phyloP scores from a whole-genome alignment of 2,888 invertebrate genomes.

The Folsomia manolachei region DNA sequence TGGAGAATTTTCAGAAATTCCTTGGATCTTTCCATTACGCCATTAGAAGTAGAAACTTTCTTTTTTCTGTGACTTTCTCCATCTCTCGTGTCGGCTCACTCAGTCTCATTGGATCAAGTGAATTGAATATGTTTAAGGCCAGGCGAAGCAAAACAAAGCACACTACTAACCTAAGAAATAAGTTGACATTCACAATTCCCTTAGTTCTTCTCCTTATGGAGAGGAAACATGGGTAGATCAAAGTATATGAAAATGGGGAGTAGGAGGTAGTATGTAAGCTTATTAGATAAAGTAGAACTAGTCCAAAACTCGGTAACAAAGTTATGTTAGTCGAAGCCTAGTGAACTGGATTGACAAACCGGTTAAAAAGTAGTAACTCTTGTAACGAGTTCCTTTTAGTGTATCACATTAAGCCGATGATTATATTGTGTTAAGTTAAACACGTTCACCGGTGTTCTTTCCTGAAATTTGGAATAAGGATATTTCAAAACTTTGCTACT shows the following conservation, averaged over 20 bases:
- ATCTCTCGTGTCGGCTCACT: too few species aligned
- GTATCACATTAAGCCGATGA: neutral
- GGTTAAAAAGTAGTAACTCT: neutral
- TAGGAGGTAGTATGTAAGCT: too few species aligned
- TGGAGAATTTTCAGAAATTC: neutral
- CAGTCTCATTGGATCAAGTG: too few species aligned
- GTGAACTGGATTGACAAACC: neutral
- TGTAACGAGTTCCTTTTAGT: neutral
- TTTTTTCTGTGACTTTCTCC: slow-evolving; percentile 8
- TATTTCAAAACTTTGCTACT: neutral
- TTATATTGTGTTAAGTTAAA: slow-evolving; percentile 3
- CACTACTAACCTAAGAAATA: too few species aligned
- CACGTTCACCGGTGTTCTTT: neutral
- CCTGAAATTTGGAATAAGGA: neutral
- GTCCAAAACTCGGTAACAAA: neutral
- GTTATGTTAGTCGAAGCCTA: neutral
- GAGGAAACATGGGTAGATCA: too few species aligned
- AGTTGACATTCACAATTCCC: too few species aligned
- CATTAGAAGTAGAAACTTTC: slow-evolving; percentile 3
- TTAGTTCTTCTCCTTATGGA: too few species aligned
- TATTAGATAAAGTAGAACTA: too few species aligned
- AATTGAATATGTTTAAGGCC: neutral
- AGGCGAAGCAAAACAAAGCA: slow-evolving; percentile 21
- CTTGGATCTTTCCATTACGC: neutral
- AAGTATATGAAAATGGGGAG: too few species aligned